Base-by-base conservation (phyloP, 2,797 vertebrate genomes). In the Ceyx erithaca region DNA sequence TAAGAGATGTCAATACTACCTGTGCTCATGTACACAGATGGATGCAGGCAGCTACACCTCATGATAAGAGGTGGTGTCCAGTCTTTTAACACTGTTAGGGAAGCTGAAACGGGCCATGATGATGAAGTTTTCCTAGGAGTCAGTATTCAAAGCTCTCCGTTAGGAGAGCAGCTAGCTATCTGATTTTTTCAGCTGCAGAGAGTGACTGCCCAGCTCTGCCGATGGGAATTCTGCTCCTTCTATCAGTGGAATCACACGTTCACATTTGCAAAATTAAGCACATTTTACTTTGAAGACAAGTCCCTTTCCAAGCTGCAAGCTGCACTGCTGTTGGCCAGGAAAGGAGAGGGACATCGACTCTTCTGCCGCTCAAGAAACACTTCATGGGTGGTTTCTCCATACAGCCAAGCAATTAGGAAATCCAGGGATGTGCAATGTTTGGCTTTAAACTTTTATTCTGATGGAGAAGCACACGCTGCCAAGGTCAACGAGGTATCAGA, bases 51-150 rank as follows among this genome's bases (percentile, higher is more conserved):
- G 59, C 59, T 43, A 28, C 23, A 23, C 2, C 28, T 40, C 52
- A 7, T 12, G 30, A 19, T 0, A 4, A 31, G 48, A 17, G 0
- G 3, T 4, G 43, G 40, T 15, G n/a, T 8, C 80, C 16, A 8
- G 15, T 5, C 49, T 30, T 48, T 11, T 21, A 71, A 33, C n/a
- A 21, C 35, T 6, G 15, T 26, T 28, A 30, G 33, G 25, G 41
- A 75, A 41, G 64, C 23, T 45, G 35, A 54, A 45, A 41, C 37
- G 1, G 31, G 13, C 78, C 69, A 66, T 7, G 20, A 72, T 43
- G 54, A 31, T 7, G 43, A 71, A 62, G 31, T 30, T 88, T 81
- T 2, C 58, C n/a, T 3, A n/a, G 46, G 40, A 87, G 33, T 12
- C 23, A 31, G 43, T 16, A 30, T 49, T 64, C n/a, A 20, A 76